Base-by-base conservation (phyloP, 1,140 invertebrate species). In the Aphelenchoides avenae region DNA sequence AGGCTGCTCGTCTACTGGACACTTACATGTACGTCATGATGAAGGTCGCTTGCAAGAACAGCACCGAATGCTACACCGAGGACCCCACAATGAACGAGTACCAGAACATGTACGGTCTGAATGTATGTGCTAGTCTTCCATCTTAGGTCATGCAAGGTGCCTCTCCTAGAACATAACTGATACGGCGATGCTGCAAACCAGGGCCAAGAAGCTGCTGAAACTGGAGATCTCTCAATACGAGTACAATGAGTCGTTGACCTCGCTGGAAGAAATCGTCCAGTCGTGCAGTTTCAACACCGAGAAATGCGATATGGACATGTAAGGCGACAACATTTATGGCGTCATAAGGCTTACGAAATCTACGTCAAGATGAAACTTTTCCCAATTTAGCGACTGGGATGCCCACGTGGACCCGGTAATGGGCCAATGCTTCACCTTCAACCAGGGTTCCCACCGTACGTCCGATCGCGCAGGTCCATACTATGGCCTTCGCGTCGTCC, bases 381-480 rank as follows among this genome's bases (percentile, higher is more conserved):
- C 3, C 2, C 15, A 6, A 40, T 59, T 61, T 29, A 64, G 44
- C 3, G 62, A 67, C 36, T 64, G 53, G 52, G 43, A 44, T 11
- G 29, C 11, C 5, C 61, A 34, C 13, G 40, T 41, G 7, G 62
- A 64, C 36, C 59, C 62, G 13, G 24, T 29, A 11, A 66, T 66
- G 63, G 62, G 62, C 2, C 43, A 40, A 15, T 64, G 62, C 40
- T 67, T 62, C 40, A 64, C 39, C 7, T 64, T 64, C 47, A 64
- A 64, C 24, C 5, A 13, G 13, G 27, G 36, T 15, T 11, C 36
- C 2, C 22, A 53, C 5, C 36, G 48, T n/a, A 50, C 34, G 18
- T 27, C 55, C 2, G 62, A 30, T 18, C 27, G 62, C 7, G 62
- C 62, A 13, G 62, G 62, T 7, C 62, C 62, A 5, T 44, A 61